These are phyloP conservation scores for Copidosoma aretas DNA, from an alignment of 2,888 invertebrate species.

Conservation along the genomic window DNA sequence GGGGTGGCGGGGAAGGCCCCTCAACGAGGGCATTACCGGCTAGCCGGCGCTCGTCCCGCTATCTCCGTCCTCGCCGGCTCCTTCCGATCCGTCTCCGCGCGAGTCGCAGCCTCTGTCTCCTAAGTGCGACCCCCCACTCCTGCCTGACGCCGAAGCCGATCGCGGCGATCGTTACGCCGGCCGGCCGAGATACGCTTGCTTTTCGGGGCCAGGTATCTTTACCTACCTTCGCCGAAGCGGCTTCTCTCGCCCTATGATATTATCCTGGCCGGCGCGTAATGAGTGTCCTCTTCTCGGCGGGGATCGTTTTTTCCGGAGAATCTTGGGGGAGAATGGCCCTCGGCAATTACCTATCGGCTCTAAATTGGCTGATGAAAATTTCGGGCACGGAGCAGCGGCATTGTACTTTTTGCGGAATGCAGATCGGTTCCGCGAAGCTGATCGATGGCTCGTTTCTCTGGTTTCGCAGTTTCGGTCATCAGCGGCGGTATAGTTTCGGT, in stretches of 20 bases:
- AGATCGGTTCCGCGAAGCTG: neutral
- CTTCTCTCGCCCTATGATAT: constrained; percentile 22
- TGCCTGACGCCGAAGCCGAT: constrained; percentile 33
- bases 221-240: constrained; percentile 1
- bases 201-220: too few relatives aligned
- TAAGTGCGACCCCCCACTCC: constrained; percentile 38
- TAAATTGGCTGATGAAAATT: constrained; percentile 15
- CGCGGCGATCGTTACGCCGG: constrained; percentile 42
- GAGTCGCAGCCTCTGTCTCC: constrained; percentile 35
- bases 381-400: neutral
- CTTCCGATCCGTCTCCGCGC: constrained; percentile 3
- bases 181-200: constrained; percentile 16
- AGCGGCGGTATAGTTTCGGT: too few relatives aligned
- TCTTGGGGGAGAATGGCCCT: constrained; percentile 19
- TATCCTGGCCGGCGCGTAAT: constrained; percentile 22
- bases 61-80: neutral
- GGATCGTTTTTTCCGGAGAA: constrained; percentile 14
- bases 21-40: constrained; percentile 46
- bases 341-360: constrained; percentile 18
- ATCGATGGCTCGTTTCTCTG: neutral
- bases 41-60: constrained; percentile 2
- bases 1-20: constrained; percentile 31
- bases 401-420: neutral
- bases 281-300: constrained; percentile 20
- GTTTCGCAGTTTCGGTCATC: too few relatives aligned